Conservation (phyloP, 2,113 vertebrate species). For the Ailuropoda melanoleuca region DNA sequence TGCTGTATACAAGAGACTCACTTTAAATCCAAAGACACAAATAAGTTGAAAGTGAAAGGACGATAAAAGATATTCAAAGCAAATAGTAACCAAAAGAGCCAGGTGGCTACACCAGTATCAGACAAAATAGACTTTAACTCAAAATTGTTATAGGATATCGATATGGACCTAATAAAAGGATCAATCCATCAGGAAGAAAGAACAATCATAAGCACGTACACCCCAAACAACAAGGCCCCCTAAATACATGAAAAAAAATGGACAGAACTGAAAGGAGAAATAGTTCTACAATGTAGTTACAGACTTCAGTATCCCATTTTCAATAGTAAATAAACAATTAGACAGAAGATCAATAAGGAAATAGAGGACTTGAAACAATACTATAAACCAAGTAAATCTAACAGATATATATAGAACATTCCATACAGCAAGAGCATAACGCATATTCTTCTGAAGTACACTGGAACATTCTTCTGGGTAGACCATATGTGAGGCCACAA, state of each 20-base stretch:
- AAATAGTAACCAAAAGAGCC: background rate
- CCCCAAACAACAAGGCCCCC: background rate
- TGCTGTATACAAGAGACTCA: background rate
- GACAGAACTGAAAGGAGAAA: background rate
- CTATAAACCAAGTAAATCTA: background rate
- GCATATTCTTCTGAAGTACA: background rate
- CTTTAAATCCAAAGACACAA: background rate
- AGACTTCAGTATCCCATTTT: background rate
- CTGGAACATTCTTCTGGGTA: background rate
- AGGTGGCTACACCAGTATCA: background rate
- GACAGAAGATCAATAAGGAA: background rate
- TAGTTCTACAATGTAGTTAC: background rate
- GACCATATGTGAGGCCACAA: background rate
- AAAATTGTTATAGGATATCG: background rate
- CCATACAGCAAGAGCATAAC: background rate
- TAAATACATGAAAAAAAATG: background rate
- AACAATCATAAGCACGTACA: background rate
- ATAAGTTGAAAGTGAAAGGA: background rate
- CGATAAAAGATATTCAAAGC: background rate
- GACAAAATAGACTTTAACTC: background rate
- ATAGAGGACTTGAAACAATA: background rate
- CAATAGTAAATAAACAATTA: background rate
- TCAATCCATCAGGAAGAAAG: background rate
- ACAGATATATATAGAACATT: background rate
- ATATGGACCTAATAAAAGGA: background rate